Conservation (phyloP, 2,113 vertebrate genomes). For the Ondatra zibethicus region DNA sequence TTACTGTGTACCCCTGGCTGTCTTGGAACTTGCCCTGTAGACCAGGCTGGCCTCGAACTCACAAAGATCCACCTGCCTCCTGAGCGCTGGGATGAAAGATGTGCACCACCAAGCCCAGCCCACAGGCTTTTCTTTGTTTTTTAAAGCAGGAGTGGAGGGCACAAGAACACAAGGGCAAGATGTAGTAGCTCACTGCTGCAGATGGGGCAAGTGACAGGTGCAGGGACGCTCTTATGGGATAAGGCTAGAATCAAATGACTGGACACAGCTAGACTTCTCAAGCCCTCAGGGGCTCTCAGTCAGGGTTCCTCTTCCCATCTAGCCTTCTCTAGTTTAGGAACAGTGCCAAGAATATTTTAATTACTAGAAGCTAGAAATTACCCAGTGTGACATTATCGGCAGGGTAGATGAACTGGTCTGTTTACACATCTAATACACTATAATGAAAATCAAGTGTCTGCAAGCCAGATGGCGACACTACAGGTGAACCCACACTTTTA, state of each 20-base stretch:
- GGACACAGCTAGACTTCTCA: neutral
- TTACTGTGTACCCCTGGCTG: neutral
- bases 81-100: neutral
- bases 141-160: neutral
- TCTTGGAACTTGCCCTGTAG: neutral
- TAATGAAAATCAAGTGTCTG: neutral
- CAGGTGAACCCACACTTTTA: neutral
- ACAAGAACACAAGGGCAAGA: neutral
- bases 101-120: neutral
- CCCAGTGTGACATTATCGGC: neutral
- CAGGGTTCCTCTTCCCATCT: neutral
- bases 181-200: neutral
- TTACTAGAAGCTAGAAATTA: constrained; percentile 1
- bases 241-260: neutral
- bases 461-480: neutral
- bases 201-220: neutral
- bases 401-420: neutral
- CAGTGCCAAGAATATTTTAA: neutral
- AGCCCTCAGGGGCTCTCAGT: neutral
- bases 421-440: neutral
- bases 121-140: neutral
- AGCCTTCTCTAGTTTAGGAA: neutral
- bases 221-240: neutral
- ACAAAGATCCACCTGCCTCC: neutral
- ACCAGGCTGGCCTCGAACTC: neutral